These are phyloP conservation scores for Campylomormyrus numenius DNA, from an alignment of 2,113 vertebrate genomes.

Conservation along the genomic window DNA sequence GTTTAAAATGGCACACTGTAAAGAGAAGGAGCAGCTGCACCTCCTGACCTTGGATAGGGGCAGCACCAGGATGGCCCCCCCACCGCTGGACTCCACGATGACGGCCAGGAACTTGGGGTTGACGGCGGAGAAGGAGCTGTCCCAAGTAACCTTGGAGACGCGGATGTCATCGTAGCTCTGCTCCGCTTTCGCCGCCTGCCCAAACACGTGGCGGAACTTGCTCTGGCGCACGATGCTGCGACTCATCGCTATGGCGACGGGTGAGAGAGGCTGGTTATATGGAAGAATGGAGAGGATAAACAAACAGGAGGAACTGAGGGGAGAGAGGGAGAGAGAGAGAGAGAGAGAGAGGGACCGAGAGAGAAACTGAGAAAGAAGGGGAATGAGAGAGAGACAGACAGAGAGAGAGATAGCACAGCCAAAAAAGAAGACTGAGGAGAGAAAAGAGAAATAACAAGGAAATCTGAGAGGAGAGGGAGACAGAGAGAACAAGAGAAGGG, in stretches of 20 bases:
- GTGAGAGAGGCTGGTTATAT: background rate
- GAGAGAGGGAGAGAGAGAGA: background rate
- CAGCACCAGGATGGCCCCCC: constrained; percentile 86
- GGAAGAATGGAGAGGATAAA: background rate
- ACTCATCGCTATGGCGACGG: constrained; percentile 72
- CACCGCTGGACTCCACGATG: constrained; percentile 88
- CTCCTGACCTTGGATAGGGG: constrained; percentile 76
- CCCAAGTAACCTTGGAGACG: constrained; percentile 95
- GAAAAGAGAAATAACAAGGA: background rate
- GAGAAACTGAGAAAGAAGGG: constrained; percentile 30
- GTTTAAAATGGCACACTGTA: background rate
- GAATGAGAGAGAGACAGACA: background rate
- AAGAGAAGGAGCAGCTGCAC: background rate
- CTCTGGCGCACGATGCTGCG: constrained; percentile 95
- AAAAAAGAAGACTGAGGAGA: background rate
- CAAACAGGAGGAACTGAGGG: background rate
- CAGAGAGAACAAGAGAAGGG: background rate
- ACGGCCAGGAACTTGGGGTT: constrained; percentile 96
- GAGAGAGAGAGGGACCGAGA: constrained; percentile 41
- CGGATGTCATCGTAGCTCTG: constrained; percentile 95
- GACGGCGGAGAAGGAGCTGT: constrained; percentile 94
- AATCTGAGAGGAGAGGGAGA: constrained; percentile 7
- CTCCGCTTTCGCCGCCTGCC: constrained; percentile 85
- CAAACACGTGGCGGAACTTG: constrained; percentile 95
- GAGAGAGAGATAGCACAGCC: background rate